Percentiles rank a stretch among this genome's conserved stretches.
These are phyloP conservation scores for Ichneumoninae sp. DNA, from an alignment of 2,888 invertebrate species.

Conservation along the genomic window DNA sequence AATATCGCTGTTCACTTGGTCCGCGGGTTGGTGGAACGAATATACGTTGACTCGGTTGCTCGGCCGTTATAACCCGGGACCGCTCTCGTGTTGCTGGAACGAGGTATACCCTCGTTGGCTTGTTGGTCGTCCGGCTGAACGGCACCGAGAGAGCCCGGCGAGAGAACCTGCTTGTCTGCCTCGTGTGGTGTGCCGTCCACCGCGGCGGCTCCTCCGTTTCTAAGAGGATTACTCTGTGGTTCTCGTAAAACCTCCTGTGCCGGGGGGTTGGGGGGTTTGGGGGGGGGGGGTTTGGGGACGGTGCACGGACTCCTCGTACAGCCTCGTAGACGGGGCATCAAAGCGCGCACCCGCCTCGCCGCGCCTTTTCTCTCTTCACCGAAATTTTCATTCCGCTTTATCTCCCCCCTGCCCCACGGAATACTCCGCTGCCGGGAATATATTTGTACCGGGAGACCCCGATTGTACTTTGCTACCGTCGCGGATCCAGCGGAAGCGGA, in stretches of 20 bases:
- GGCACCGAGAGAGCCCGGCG: conserved; percentile 24
- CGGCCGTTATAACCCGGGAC: conserved; percentile 43
- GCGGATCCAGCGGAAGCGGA: background rate
- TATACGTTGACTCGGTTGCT: conserved; percentile 35
- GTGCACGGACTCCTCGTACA: background rate
- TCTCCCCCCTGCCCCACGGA: background rate
- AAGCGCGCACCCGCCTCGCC: conserved; percentile 3
- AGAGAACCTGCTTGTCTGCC: conserved; percentile 54
- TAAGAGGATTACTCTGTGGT: conserved; percentile 79
- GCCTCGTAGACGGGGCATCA: conserved; percentile 40
- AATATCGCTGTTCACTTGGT: conserved; percentile 33
- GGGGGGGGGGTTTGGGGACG: conserved; percentile 69
- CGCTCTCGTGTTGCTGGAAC: conserved; percentile 39
- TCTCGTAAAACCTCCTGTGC: conserved; percentile 74
- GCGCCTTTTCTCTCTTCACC: conserved; percentile 20
- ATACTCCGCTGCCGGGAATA: conserved; percentile 6
- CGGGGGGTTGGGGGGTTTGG: conserved; percentile 71
- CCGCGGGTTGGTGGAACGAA: conserved; percentile 37
- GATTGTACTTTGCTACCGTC: conserved; percentile 18
- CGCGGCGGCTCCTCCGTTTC: conserved; percentile 70
- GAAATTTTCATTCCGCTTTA: conserved; percentile 26
- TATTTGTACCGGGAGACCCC: conserved; percentile 17
- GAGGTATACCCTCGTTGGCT: conserved; percentile 48
- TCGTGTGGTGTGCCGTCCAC: conserved; percentile 58
- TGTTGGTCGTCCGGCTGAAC: conserved; percentile 64